Evolutionary conservation across 2,797 vertebrate genomes (phyloP), one percentile per base, ranked within the genome.

Genomic region (Glyptemys insculpta): DNA sequence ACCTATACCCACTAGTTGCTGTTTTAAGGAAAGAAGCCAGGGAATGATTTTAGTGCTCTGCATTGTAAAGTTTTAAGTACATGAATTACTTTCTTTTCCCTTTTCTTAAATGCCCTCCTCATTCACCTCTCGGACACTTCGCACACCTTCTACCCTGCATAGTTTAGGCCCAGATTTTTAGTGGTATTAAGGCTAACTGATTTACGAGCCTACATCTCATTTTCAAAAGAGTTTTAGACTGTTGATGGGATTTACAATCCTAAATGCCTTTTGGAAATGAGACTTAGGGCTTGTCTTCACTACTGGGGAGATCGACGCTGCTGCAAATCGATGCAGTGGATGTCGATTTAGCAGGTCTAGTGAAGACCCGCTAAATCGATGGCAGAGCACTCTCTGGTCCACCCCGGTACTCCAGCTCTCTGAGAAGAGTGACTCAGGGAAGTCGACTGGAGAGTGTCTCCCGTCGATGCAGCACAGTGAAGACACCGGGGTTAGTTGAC

Each of bases 1-100:
- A 96, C 92, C 91, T 97, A 65, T 1, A 23, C 3, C 15, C 93
- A 86, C 74, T 72, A 93, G 91, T 93, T 93, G 97, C 94, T 88
- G 84, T 12, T 54, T 91, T 82, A 90, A 94, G 68, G 65, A 72
- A 25, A 41, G 37, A 72, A 72, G 37, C 21, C 19, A 83, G 78
- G 81, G 88, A 95, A 88, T 5, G 79, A 6, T 12, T 23, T 92
- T 79, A 88, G 57, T 89, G 88, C 91, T 92, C 89, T 54, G 50
- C 85, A 92, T 41, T 88, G 96, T 87, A 47, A 92, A 93, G 84
- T 88, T 91, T 65, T 87, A 87, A 95, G 83, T 68, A 87, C 54
- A 5, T 68, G 83, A 57, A 79, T 79, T 90, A 81, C 94, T 94
- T 12, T 78, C 91, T 96, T 49, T 49, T 49, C 44, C 44, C 74